phyloP scores from a whole-genome alignment of 2,113 vertebrate genomes.

The Mesoclemmys tuberculata region DNA sequence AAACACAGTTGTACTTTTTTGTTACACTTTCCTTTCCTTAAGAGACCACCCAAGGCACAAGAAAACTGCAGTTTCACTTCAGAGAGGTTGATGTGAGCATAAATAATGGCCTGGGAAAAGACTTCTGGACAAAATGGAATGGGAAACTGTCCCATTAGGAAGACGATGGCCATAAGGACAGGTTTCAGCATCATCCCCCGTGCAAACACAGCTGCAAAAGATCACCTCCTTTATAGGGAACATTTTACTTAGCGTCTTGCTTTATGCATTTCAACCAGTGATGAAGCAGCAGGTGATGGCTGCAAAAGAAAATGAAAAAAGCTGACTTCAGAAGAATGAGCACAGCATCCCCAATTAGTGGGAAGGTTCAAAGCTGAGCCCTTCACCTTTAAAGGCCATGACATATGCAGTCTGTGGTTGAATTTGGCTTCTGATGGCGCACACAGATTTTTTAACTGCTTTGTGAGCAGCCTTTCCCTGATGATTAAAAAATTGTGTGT shows the following conservation, averaged over 20 bases:
- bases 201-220: background rate
- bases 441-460: background rate
- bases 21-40: background rate
- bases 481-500: background rate
- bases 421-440: background rate
- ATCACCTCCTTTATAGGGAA: background rate
- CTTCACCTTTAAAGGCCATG: background rate
- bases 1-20: background rate
- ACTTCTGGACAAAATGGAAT: background rate
- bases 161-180: background rate
- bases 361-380: background rate
- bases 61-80: background rate
- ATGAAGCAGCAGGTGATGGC: background rate
- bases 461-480: background rate
- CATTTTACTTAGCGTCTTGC: background rate
- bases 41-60: background rate
- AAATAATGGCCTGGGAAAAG: background rate
- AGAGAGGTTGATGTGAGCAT: background rate
- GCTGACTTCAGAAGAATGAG: background rate
- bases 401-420: background rate
- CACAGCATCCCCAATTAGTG: background rate
- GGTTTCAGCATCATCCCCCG: background rate
- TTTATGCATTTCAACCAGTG: background rate
- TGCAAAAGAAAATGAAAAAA: background rate
- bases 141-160: background rate